Evolutionary conservation across 1,140 invertebrate genomes (phyloP).

Genomic region (Cyphomyrmex costatus): DNA sequence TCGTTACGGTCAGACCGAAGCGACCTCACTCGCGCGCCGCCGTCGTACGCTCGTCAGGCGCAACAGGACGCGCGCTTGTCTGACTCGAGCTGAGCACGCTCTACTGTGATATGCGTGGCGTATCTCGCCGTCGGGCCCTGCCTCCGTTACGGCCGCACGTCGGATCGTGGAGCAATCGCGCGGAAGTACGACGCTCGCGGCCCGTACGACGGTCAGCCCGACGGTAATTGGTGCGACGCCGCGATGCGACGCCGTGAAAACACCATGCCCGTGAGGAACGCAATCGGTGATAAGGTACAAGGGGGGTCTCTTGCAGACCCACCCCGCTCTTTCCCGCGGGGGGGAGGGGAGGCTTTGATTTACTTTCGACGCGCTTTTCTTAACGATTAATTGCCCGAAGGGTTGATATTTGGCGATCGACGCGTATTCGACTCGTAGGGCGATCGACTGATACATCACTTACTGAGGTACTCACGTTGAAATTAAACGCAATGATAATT

Average conservation of each 20-base stretch:
- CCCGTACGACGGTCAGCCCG: background rate
- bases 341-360: no score
- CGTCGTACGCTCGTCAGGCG: constrained; percentile 41
- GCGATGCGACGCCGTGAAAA: constrained; percentile 38
- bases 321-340: constrained; percentile 9
- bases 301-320: constrained; percentile 1
- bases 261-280: constrained; percentile 43
- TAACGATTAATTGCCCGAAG: background rate
- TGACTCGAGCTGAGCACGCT: constrained; percentile 36
- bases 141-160: constrained; percentile 1
- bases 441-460: constrained; percentile 31
- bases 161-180: constrained; percentile 19
- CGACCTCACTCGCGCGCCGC: constrained; percentile 28
- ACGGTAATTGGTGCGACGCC: constrained; percentile 45
- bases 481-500: background rate
- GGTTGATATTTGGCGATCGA: background rate
- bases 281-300: constrained; percentile 53
- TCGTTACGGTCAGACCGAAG: constrained; percentile 76
- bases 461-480: background rate
- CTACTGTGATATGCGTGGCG: constrained; percentile 54
- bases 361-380: background rate
- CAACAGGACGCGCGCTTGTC: constrained; percentile 67
- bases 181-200: constrained; percentile 30
- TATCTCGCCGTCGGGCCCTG: background rate
- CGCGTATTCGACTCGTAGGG: background rate